Percentiles rank a stretch among this genome's conserved stretches.
These are phyloP conservation scores for Virgularia gustaviana DNA, from an alignment of 92 coral and sea anemone genomes.

Conservation along the genomic window DNA sequence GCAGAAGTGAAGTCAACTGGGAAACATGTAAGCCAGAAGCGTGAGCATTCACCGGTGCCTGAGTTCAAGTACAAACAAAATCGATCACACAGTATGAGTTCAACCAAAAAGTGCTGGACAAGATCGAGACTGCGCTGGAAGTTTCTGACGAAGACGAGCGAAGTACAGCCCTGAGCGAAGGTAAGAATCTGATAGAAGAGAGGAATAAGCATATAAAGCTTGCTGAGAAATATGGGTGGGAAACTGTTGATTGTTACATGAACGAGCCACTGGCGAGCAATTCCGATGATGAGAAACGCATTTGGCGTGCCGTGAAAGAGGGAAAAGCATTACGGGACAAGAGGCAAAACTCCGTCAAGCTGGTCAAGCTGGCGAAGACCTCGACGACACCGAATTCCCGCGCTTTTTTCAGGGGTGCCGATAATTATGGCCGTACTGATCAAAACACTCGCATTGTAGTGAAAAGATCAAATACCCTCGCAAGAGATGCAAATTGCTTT, in stretches of 20 bases:
- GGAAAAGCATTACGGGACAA: not conserved
- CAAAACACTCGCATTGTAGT: too few species aligned
- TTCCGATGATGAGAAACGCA: constrained; percentile 12
- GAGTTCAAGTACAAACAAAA: constrained; percentile 39
- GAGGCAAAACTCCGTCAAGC: not conserved
- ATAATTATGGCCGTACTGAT: too few species aligned
- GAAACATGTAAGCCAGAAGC: too few species aligned
- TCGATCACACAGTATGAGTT: constrained; percentile 41
- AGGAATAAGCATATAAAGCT: constrained; percentile 48
- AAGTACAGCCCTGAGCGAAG: not conserved
- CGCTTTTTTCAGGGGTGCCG: too few species aligned
- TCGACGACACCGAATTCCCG: too few species aligned
- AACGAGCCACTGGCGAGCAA: constrained; percentile 25
- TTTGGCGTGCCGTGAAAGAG: constrained; percentile 5
- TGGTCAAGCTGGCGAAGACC: not conserved
- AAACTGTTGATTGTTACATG: constrained; percentile 21
- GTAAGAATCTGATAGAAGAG: constrained; percentile 50
- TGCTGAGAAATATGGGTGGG: constrained; percentile 44
- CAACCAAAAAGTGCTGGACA: constrained; percentile 29
- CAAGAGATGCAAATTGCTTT: not conserved
- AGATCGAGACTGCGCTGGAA: constrained; percentile 30
- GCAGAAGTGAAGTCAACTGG: not conserved
- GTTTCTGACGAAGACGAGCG: constrained; percentile 14
- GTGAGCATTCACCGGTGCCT: not conserved
- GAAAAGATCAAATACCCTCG: too few species aligned